These are phyloP conservation scores for Dascillus cervinus DNA, from an alignment of 2,888 invertebrate genomes.

Conservation along the genomic window DNA sequence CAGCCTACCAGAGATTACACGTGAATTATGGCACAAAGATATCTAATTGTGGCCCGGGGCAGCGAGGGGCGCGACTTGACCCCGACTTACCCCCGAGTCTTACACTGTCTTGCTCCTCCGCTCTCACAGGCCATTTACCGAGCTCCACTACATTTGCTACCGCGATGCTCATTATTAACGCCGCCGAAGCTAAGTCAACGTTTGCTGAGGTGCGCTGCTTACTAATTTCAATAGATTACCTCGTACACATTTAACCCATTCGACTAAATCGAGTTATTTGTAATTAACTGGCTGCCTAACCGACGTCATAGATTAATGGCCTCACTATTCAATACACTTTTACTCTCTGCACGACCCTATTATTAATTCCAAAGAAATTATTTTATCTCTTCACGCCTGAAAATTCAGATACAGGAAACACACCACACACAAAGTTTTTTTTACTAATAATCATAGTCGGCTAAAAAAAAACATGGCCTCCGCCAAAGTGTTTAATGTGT, in stretches of 20 bases:
- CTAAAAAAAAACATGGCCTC: too few species aligned
- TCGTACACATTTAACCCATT: conserved; percentile 43
- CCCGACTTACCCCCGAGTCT: conserved; percentile 20
- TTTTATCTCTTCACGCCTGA: too few species aligned
- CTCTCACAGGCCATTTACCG: conserved; percentile 42
- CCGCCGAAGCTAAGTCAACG: conserved; percentile 40
- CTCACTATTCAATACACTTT: too few species aligned
- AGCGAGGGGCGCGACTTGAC: conserved; percentile 35
- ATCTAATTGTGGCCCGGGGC: conserved; percentile 45
- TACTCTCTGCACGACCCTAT: too few species aligned
- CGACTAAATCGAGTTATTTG: conserved; percentile 45
- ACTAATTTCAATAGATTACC: conserved; percentile 46
- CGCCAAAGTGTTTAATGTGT: too few species aligned
- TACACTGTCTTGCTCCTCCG: conserved; percentile 21
- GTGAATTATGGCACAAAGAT: conserved; percentile 53
- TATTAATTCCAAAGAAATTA: too few species aligned
- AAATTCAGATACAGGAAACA: too few species aligned
- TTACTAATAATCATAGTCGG: too few species aligned
- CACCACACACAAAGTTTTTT: too few species aligned
- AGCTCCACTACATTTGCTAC: conserved; percentile 43
- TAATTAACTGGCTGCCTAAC: conserved; percentile 41
- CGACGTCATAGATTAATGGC: conserved; percentile 28
- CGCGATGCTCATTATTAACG: conserved; percentile 37
- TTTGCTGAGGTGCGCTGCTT: conserved; percentile 43
- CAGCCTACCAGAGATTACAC: conserved; percentile 50